Evolutionary conservation across 2,113 vertebrate species (phyloP).

Genomic region (Callocephalon fimbriatum): DNA sequence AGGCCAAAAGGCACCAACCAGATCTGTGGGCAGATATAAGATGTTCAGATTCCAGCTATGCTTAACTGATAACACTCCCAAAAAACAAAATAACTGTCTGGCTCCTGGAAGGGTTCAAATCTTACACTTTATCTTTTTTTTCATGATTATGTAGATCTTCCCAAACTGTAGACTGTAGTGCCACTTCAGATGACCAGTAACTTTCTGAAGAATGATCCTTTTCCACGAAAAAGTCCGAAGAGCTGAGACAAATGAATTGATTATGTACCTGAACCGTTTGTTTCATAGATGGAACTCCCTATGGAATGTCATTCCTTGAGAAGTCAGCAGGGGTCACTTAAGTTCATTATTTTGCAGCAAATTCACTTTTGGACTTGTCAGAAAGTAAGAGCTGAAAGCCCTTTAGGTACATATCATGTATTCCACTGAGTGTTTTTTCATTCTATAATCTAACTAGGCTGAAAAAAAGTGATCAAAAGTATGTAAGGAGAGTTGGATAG

Average conservation of each 20-base stretch:
- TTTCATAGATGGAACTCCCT: neutral
- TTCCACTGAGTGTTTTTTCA: neutral
- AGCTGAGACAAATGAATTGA: neutral
- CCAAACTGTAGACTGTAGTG: neutral
- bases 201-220: neutral
- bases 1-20: constrained; percentile 33
- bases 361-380: constrained; percentile 10
- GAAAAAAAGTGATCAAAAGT: neutral
- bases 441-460: neutral
- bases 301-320: constrained; percentile 48
- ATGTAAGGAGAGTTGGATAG: neutral
- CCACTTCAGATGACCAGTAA: neutral
- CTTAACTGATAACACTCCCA: neutral
- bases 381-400: neutral
- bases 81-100: neutral
- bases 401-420: neutral
- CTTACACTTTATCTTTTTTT: neutral
- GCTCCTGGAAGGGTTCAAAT: neutral
- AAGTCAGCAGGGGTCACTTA: constrained; percentile 40
- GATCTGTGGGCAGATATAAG: neutral
- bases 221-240: neutral
- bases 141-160: neutral
- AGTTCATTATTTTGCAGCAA: constrained; percentile 53
- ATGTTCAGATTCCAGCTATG: neutral
- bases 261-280: neutral